phyloP scores from a whole-genome alignment of 2,888 invertebrate species.

The Eilema caniola region DNA sequence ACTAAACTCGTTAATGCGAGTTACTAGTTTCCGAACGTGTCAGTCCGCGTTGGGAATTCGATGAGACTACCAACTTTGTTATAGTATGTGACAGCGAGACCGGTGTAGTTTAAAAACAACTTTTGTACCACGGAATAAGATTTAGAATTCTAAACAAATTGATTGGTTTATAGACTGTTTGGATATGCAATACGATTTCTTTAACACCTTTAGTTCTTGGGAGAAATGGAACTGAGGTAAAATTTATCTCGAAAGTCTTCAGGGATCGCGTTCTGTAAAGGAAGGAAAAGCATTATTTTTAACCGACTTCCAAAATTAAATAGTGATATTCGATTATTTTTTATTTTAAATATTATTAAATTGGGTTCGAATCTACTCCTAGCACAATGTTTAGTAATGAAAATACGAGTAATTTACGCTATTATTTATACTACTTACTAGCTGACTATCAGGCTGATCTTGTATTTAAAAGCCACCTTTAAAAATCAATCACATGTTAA shows the following conservation, averaged over 20 bases:
- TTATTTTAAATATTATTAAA: too few relatives aligned
- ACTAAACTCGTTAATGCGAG: constrained; percentile 57
- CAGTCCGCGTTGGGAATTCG: constrained; percentile 46
- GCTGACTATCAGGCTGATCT: too few relatives aligned
- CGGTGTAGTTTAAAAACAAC: constrained; percentile 36
- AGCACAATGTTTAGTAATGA: neutral
- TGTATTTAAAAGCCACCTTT: too few relatives aligned
- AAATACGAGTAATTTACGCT: too few relatives aligned
- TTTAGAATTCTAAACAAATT: constrained; percentile 24
- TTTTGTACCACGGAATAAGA: constrained; percentile 34
- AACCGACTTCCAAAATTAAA: neutral
- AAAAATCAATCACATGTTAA: too few relatives aligned
- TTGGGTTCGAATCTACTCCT: neutral
- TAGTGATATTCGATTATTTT: neutral
- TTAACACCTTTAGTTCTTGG: constrained; percentile 36
- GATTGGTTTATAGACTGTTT: constrained; percentile 32
- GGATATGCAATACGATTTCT: constrained; percentile 40
- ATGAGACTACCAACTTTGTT: constrained; percentile 47
- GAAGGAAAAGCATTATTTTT: neutral
- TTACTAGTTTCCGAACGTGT: constrained; percentile 53
- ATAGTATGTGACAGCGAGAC: constrained; percentile 28
- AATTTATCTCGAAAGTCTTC: constrained; percentile 5
- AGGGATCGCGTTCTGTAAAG: neutral
- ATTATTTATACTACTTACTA: too few relatives aligned
- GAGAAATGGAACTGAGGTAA: constrained; percentile 7